Conservation (phyloP, 1,140 invertebrate species). For the Formica selysi region DNA sequence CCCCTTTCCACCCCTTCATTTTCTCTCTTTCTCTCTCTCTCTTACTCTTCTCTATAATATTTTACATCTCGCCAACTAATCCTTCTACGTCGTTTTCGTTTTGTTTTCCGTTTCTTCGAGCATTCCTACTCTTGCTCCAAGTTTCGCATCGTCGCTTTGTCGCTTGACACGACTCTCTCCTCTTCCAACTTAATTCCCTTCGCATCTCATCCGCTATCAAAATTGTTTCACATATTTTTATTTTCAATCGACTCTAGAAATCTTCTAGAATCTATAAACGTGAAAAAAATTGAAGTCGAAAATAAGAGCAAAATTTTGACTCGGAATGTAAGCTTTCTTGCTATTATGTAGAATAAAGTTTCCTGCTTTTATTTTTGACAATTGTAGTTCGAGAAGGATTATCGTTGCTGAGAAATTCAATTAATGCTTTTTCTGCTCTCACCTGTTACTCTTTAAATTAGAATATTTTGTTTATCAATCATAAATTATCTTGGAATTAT, state of each 20-base stretch:
- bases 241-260: neutral
- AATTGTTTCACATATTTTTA: neutral
- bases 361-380: no score
- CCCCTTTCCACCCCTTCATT: slow-evolving; percentile 9
- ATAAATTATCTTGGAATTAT: no score
- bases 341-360: no score
- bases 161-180: neutral
- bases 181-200: neutral
- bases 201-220: slow-evolving; percentile 2
- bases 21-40: neutral
- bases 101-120: slow-evolving; percentile 10
- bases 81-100: neutral
- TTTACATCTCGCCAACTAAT: slow-evolving; percentile 36
- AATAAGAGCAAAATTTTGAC: no score
- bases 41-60: neutral
- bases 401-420: no score
- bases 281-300: no score
- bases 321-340: no score
- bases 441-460: no score
- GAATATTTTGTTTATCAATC: no score
- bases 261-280: no score
- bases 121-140: slow-evolving; percentile 15
- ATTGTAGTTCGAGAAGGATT: no score
- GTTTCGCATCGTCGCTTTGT: slow-evolving; percentile 3
- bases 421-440: no score